Percentiles rank a stretch among this genome's conserved stretches.
Conservation (phyloP, 1,140 invertebrate species). For the Cyclargus thomasi region DNA sequence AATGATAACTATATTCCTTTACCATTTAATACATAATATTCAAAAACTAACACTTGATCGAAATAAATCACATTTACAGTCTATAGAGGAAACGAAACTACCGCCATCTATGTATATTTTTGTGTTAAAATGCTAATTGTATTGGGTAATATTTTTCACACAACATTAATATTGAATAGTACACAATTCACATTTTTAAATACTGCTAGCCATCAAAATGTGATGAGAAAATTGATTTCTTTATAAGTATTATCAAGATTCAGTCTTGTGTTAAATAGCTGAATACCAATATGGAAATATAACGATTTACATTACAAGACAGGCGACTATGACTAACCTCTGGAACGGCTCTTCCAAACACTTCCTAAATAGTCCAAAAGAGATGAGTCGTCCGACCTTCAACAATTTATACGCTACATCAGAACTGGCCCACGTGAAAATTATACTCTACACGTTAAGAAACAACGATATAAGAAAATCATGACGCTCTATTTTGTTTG, state of each 20-base stretch:
- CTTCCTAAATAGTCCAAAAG: constrained; percentile 18
- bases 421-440: constrained; percentile 6
- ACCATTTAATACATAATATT: not conserved
- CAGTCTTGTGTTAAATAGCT: constrained; percentile 40
- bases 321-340: constrained; percentile 23
- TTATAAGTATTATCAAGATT: constrained; percentile 41
- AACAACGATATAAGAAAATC: not conserved
- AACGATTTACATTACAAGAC: constrained; percentile 6
- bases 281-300: constrained; percentile 30
- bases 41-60: not conserved
- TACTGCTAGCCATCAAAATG: not conserved
- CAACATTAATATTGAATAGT: not conserved
- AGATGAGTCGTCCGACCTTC: constrained; percentile 7
- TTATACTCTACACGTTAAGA: not conserved
- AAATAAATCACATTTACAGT: not conserved
- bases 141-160: not conserved
- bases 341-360: constrained; percentile 15
- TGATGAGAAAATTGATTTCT: constrained; percentile 16
- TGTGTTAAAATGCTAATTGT: not conserved
- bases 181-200: not conserved
- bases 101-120: no score
- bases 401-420: constrained; percentile 7
- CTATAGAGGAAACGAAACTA: no score
- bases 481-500: not conserved
- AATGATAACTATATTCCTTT: not conserved